A percentile compares a stretch with the other conserved stretches of the same genome.
Evolutionary conservation across 2,888 invertebrate genomes (phyloP).

Genomic region (Ommatoiulus sabulosus): DNA sequence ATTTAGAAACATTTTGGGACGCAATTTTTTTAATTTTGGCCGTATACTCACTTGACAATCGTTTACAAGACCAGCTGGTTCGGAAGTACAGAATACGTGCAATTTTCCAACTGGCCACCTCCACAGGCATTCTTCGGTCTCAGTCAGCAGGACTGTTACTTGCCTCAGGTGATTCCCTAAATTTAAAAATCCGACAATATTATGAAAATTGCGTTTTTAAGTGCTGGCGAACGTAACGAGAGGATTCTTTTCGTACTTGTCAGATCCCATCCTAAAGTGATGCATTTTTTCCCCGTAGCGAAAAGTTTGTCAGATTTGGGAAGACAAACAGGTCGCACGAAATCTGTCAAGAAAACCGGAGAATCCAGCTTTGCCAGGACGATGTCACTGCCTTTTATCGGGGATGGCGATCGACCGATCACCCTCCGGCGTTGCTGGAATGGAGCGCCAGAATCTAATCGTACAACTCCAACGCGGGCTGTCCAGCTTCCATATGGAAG

Average conservation of each 20-base stretch:
- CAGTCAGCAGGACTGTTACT: slow-evolving; percentile 79
- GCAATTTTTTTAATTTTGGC: background rate
- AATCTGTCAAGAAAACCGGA: slow-evolving; percentile 81
- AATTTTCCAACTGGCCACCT: slow-evolving; percentile 84
- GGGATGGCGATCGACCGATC: slow-evolving; percentile 89
- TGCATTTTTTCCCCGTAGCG: slow-evolving; percentile 71
- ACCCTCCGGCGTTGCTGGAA: slow-evolving; percentile 82
- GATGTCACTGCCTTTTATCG: slow-evolving; percentile 88
- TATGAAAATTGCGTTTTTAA: background rate
- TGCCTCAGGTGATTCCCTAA: slow-evolving; percentile 80
- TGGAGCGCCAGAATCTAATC: slow-evolving; percentile 80
- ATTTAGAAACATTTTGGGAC: no score
- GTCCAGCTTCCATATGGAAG: slow-evolving; percentile 91
- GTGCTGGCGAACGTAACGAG: background rate
- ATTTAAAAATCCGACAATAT: slow-evolving; percentile 31
- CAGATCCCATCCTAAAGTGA: slow-evolving; percentile 87
- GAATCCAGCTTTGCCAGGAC: slow-evolving; percentile 84
- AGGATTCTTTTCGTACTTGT: slow-evolving; percentile 71
- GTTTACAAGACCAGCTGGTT: slow-evolving; percentile 81
- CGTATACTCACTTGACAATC: slow-evolving; percentile 82
- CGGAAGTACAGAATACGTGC: slow-evolving; percentile 76
- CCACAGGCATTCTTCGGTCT: slow-evolving; percentile 86
- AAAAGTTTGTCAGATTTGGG: slow-evolving; percentile 72
- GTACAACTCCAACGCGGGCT: slow-evolving; percentile 80
- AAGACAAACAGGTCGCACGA: slow-evolving; percentile 84